A percentile compares a stretch with the other conserved stretches of the same genome.
Conservation (phyloP, 2,888 invertebrate genomes). For the Meloe dianella region DNA sequence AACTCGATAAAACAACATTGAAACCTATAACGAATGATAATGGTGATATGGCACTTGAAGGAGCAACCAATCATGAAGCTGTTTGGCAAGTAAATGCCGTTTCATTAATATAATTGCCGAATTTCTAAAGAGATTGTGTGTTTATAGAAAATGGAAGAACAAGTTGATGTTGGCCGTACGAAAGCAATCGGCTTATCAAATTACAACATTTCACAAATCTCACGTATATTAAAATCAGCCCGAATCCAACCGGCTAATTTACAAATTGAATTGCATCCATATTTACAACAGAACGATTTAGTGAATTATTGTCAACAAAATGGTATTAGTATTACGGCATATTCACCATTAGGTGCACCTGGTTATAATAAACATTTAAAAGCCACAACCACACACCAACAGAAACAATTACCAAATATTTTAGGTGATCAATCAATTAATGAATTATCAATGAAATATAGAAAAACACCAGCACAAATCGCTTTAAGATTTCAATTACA, state of each 20-base stretch:
- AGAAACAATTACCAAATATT: not conserved
- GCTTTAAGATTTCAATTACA: slow-evolving; percentile 74
- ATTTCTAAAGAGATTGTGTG: no score
- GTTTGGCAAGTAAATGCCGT: slow-evolving; percentile 68
- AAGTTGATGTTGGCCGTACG: slow-evolving; percentile 71
- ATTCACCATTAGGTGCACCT: slow-evolving; percentile 60
- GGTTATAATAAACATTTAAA: slow-evolving; percentile 48
- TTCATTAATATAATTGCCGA: no score
- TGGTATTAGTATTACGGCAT: slow-evolving; percentile 60
- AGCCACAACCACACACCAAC: not conserved
- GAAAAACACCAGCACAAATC: slow-evolving; percentile 74
- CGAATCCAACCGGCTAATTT: slow-evolving; percentile 66
- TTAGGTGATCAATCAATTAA: not conserved
- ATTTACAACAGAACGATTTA: slow-evolving; percentile 60
- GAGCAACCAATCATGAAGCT: slow-evolving; percentile 69
- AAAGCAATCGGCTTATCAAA: slow-evolving; percentile 86
- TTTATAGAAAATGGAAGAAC: slow-evolving; percentile 66
- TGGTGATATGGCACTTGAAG: slow-evolving; percentile 66
- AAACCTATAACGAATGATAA: slow-evolving; percentile 61
- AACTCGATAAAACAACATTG: slow-evolving; percentile 61
- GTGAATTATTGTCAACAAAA: slow-evolving; percentile 50
- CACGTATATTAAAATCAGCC: slow-evolving; percentile 61
- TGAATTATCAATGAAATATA: slow-evolving; percentile 60
- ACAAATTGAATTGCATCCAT: slow-evolving; percentile 69
- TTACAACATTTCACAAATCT: slow-evolving; percentile 75